phyloP scores from a whole-genome alignment of 2,113 vertebrate genomes.

The Brienomyrus brachyistius region DNA sequence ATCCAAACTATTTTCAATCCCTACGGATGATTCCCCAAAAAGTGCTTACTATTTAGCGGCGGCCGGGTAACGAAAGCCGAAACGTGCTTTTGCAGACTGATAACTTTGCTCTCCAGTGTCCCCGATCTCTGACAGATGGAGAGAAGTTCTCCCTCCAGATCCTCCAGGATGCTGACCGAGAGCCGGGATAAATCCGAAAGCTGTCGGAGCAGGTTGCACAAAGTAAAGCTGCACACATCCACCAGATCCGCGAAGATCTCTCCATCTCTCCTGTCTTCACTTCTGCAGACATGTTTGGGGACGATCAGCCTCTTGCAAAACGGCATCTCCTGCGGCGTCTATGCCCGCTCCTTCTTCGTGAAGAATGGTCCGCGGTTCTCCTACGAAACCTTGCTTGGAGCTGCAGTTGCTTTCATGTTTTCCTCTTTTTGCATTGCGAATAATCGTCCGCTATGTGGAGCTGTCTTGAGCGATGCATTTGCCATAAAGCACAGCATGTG shows the following conservation, averaged over 20 bases:
- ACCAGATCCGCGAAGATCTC: slow-evolving; percentile 52
- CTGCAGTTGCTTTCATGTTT: slow-evolving; percentile 44
- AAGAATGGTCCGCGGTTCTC: not conserved
- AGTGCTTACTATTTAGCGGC: slow-evolving; percentile 51
- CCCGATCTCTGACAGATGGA: slow-evolving; percentile 56
- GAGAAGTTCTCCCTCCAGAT: slow-evolving; percentile 62
- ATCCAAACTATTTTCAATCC: not conserved
- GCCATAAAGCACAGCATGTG: slow-evolving; percentile 7
- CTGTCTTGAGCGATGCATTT: slow-evolving; percentile 26
- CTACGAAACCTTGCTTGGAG: slow-evolving; percentile 35
- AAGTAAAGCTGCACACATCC: slow-evolving; percentile 57
- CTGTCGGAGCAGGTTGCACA: slow-evolving; percentile 61
- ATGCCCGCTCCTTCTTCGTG: not conserved
- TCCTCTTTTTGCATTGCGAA: slow-evolving; percentile 16
- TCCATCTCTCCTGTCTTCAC: slow-evolving; percentile 30
- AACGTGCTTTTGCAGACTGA: slow-evolving; percentile 53
- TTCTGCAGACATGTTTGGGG: slow-evolving; percentile 59
- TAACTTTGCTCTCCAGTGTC: slow-evolving; percentile 56
- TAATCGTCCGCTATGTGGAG: slow-evolving; percentile 38
- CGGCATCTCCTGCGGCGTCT: slow-evolving; percentile 48
- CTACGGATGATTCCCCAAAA: not conserved
- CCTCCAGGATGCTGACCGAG: slow-evolving; percentile 63
- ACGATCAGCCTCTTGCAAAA: slow-evolving; percentile 61
- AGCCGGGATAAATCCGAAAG: slow-evolving; percentile 65
- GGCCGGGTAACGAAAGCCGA: slow-evolving; percentile 48